Base-by-base conservation (phyloP, 1,140 invertebrate species). In the Aphis gossypii region DNA sequence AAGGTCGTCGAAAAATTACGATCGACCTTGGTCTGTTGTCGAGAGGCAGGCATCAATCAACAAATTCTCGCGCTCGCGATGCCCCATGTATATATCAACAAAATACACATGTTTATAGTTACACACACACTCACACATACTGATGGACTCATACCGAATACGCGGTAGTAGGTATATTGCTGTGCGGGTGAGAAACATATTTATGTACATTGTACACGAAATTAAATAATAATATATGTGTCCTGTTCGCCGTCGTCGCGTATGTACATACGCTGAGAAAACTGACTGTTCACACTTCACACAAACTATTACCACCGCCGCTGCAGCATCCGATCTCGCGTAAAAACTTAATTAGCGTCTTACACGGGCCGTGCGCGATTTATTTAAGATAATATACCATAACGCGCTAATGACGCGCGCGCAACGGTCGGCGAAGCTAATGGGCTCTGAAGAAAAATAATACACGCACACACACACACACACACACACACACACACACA, bases 281-380 rank as follows among this genome's bases (percentile, higher is more conserved):
- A 93, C 92, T 21, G 44, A 44, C 44, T 23, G 92, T 86, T 83
- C 92, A 38, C 92, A 93, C 92, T 92, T 83, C 90, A 92, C 90
- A 92, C 90, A 92, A 92, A 92, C n/a, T 48, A 51, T 41, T 84
- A 84, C 48, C 48, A 54, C 46, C 46, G 25, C 46, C 92, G 92
- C 23, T 23, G 46, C 25, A 84, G 82, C 48, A 51, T 68, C 76
- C 51, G 76, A 92, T 46, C 90, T 83, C 76, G 35, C 92, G 92
- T 93, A 51, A 93, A 93, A 93, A 93, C 92, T 93, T 93, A 93
- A 93, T 93, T 93, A 93, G 82, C 92, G 92, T 93, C 90, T 20
- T 56, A 88, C 87, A 8, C 90, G 90, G 68, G 30, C 41, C 76
- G 46, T 48, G 76, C 82, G 92, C 92, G 82, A 93, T 93, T 93